Evolutionary conservation across 2,888 invertebrate species (phyloP).

Genomic region (Habroteleia sp.): DNA sequence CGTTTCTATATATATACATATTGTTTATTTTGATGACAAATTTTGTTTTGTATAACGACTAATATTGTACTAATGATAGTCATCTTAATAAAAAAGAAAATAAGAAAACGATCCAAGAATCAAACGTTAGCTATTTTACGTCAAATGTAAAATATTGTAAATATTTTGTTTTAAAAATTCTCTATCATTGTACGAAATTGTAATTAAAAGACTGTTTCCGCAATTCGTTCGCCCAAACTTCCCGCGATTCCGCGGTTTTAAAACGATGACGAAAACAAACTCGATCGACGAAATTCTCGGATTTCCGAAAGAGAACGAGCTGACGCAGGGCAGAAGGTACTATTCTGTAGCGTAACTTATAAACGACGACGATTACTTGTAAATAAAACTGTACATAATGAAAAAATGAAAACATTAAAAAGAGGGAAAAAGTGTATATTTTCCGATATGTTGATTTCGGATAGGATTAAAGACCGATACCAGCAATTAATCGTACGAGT

Average conservation of each 20-base stretch:
- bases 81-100: too few relatives aligned
- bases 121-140: too few relatives aligned
- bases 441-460: conserved; percentile 25
- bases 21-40: conserved; percentile 14
- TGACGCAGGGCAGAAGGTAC: conserved; percentile 24
- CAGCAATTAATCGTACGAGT: conserved; percentile 23
- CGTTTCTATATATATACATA: neutral
- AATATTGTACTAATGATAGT: too few relatives aligned
- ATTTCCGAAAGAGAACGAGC: neutral
- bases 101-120: too few relatives aligned
- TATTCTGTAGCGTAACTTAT: conserved; percentile 48
- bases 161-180: too few relatives aligned
- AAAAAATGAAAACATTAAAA: conserved; percentile 11
- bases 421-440: conserved; percentile 35
- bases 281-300: neutral
- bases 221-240: too few relatives aligned
- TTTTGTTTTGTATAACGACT: neutral
- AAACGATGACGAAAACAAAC: too few relatives aligned
- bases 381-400: conserved; percentile 61
- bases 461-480: conserved; percentile 7
- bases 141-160: too few relatives aligned
- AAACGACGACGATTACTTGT: conserved; percentile 48
- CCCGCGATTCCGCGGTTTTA: too few relatives aligned
- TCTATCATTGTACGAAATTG: too few relatives aligned
- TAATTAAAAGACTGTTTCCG: too few relatives aligned